Base-by-base conservation (phyloP, 2,888 invertebrate genomes). In the Sepiola atlantica region DNA sequence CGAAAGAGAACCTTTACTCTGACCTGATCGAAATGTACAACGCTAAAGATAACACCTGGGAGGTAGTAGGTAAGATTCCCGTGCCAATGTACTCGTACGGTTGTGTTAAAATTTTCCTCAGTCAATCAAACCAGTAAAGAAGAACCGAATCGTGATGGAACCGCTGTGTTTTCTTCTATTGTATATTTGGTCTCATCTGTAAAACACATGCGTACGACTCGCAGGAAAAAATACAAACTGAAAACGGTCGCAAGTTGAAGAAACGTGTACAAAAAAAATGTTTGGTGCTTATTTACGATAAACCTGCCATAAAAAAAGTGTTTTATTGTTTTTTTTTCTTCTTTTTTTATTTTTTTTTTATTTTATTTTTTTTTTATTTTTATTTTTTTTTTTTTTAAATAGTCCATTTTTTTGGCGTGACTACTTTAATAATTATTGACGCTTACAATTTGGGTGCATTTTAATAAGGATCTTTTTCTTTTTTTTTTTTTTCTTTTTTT, bases 11-110 rank as follows among this genome's bases (percentile, higher is more conserved):
- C 93, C 94, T 97, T 93, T 96, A 97, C 95, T 96, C 96, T 12
- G 96, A 96, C 94, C 95, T 96, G 54, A 96, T 97, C 54, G 96
- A 97, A 94, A 96, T 95, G 91, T 97, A 95, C 94, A 96, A 97
- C 94, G 96, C 96, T 3, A 95, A 95, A 54, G 95, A 94, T 28
- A 96, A 96, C 92, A 94, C 94, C 14, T 97, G 97, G 97, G 95
- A 95, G 77, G 95, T 95, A 32, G 95, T 95, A 28, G 96, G 96
- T 16, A 96, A 95, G 45, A 95, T 96, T 93, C 96, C 96, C 16
- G 96, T 96, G 14, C 96, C 96, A 2, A 96, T 97, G 96, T 97
- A 97, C 94, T 96, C 96, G 0, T 97, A 97, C 95, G 97, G 97
- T 57, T 97, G 97, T 96, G 96, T 96, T 21, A 95, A 96, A 18